A percentile compares a stretch with the other conserved stretches of the same genome.
These are phyloP conservation scores for Oriolus oriolus DNA, from an alignment of 2,113 vertebrate species.

Conservation along the genomic window DNA sequence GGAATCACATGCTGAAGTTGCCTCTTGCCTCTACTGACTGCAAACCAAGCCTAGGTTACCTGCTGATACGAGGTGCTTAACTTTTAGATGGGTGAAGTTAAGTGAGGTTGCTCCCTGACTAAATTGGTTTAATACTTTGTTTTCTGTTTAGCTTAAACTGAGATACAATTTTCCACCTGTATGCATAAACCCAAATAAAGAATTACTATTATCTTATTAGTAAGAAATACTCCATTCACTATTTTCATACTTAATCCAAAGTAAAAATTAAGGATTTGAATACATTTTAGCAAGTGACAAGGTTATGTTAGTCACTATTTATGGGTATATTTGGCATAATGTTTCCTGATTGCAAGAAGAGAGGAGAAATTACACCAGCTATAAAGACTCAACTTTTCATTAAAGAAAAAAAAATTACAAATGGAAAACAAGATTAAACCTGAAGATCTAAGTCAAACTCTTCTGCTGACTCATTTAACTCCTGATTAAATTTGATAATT, in stretches of 20 bases:
- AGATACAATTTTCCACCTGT: not conserved
- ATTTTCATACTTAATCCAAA: not conserved
- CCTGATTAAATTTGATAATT: constrained; percentile 4
- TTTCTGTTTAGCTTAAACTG: not conserved
- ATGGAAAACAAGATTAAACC: not conserved
- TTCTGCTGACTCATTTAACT: not conserved
- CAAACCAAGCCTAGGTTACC: not conserved
- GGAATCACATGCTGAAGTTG: not conserved
- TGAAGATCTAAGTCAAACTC: not conserved
- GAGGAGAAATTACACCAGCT: not conserved
- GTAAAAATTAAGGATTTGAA: not conserved
- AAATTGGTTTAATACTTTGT: not conserved
- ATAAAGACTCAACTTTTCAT: not conserved
- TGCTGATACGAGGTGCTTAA: not conserved
- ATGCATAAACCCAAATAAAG: not conserved
- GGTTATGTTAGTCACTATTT: not conserved
- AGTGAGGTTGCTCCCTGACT: not conserved
- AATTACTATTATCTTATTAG: not conserved
- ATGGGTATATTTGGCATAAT: not conserved
- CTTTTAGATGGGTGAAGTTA: not conserved
- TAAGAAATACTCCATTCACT: not conserved
- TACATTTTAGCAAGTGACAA: not conserved
- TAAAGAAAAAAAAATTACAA: not conserved
- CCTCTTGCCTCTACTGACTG: not conserved
- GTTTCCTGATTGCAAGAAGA: not conserved